phyloP scores from a whole-genome alignment of 2,888 invertebrate species.

The Lapara coniferarum region DNA sequence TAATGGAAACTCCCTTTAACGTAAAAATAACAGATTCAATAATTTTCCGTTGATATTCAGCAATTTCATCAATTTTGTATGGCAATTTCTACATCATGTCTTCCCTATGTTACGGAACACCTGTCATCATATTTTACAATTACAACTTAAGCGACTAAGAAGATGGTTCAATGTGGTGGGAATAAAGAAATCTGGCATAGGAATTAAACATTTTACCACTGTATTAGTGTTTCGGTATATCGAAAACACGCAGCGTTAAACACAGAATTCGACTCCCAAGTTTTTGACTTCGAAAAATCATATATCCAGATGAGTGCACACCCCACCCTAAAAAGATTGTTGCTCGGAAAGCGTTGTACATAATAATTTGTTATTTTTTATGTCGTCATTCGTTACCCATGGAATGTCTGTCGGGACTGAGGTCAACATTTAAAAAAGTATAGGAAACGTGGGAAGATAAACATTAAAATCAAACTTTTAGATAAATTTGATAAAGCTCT shows the following conservation, averaged over 20 bases:
- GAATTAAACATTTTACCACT: no score
- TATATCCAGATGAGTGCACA: neutral
- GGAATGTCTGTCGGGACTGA: neutral
- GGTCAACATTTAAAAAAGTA: neutral
- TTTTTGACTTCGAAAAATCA: neutral
- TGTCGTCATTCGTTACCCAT: neutral
- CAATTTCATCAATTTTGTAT: neutral
- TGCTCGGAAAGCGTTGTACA: neutral
- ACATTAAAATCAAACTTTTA: conserved; percentile 26
- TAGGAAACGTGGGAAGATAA: conserved; percentile 30
- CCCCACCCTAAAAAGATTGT: neutral
- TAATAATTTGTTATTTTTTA: neutral
- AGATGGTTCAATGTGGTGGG: no score
- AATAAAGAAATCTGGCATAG: no score
- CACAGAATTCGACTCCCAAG: no score
- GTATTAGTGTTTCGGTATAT: no score
- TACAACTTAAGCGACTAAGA: no score
- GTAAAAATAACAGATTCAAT: neutral
- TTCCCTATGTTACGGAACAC: no score
- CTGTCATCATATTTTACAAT: no score
- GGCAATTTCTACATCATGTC: no score
- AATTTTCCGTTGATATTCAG: conserved; percentile 8
- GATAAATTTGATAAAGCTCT: conserved; percentile 12
- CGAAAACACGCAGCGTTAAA: no score
- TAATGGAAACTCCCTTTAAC: neutral